Base-by-base conservation (phyloP, 2,888 invertebrate genomes). In the Notodonta dromedarius region DNA sequence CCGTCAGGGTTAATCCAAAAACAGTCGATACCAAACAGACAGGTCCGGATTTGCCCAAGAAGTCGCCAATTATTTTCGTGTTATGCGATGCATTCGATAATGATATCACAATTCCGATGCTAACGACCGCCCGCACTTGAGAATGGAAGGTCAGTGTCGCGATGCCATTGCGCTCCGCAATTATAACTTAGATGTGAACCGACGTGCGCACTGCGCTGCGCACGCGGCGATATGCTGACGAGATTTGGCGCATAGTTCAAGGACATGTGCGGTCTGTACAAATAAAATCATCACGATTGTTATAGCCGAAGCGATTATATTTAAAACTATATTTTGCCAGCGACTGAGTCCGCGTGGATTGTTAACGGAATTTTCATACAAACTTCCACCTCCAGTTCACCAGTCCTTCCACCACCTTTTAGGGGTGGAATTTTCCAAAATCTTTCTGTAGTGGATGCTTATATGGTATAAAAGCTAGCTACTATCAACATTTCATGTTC, bases 41-140 rank as follows among this genome's bases (percentile, higher is more conserved):
- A 73, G 74, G 67, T 74, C 46, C 60, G n/a, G 32, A 53, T 13
- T 35, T 11, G 11, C 8, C 8, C 50, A 50, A 50, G n/a, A 42
- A 13, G 16, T 32, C n/a, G 16, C 9, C 52, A 46, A 64, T 64
- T 55, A 50, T 46, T 56, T 63, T 54, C 54, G 54, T 54, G 54
- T 39, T 54, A 74, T 69, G 61, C 60, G 66, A 74, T 73, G 75
- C 66, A 76, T 71, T 73, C 65, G 63, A 65, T 54, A 67, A 78
- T 77, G 74, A 73, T 74, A 69, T 71, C 70, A 59, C 70, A 58
- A 66, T 58, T 58, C 53, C 60, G 73, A 74, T 80, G 85, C 65
- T 78, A 86, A 85, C 70, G 91, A 91, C 91, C 92, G 80, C 74
- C 76, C 75, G 92, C 82, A 87, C 92, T 93, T 92, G 90, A 89